phyloP scores from a whole-genome alignment of 2,888 invertebrate genomes.

The Erannis defoliaria region DNA sequence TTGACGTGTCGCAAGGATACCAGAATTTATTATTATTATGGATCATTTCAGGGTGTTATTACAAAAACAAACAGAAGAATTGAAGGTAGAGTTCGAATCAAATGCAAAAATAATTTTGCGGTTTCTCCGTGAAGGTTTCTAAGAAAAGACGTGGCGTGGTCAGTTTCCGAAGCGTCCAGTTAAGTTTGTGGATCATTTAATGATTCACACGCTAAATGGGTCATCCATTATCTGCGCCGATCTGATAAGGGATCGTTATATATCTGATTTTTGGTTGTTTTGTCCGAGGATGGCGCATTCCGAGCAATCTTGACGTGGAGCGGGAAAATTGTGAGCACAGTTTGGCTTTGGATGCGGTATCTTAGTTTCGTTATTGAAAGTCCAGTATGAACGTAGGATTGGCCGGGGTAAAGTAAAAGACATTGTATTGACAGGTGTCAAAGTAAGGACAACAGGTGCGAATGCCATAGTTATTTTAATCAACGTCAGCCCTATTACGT shows the following conservation, averaged over 20 bases:
- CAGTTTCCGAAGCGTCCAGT: slow-evolving; percentile 35
- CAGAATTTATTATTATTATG: slow-evolving; percentile 56
- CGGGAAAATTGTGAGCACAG: slow-evolving; percentile 37
- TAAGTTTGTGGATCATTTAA: slow-evolving; percentile 60
- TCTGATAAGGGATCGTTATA: slow-evolving; percentile 80
- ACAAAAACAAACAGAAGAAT: slow-evolving; percentile 56
- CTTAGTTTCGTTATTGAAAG: neutral
- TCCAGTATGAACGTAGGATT: no score
- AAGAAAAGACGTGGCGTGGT: slow-evolving; percentile 1
- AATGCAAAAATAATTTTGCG: slow-evolving; percentile 44
- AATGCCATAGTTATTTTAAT: no score
- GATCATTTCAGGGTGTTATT: slow-evolving; percentile 55
- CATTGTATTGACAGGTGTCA: no score
- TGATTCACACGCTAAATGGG: slow-evolving; percentile 81
- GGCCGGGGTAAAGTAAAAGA: no score
- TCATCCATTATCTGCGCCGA: slow-evolving; percentile 81
- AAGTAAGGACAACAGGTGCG: no score
- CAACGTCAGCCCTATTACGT: no score
- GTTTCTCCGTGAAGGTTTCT: neutral
- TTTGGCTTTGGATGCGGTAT: slow-evolving; percentile 54
- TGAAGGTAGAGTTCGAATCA: slow-evolving; percentile 44
- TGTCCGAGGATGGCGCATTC: slow-evolving; percentile 70
- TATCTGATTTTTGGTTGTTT: slow-evolving; percentile 68
- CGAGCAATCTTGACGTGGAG: slow-evolving; percentile 55
- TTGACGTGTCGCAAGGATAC: slow-evolving; percentile 41